Evolutionary conservation across 2,888 invertebrate species (phyloP), one percentile per base, ranked within the genome.

Genomic region (Hetaerina titia): DNA sequence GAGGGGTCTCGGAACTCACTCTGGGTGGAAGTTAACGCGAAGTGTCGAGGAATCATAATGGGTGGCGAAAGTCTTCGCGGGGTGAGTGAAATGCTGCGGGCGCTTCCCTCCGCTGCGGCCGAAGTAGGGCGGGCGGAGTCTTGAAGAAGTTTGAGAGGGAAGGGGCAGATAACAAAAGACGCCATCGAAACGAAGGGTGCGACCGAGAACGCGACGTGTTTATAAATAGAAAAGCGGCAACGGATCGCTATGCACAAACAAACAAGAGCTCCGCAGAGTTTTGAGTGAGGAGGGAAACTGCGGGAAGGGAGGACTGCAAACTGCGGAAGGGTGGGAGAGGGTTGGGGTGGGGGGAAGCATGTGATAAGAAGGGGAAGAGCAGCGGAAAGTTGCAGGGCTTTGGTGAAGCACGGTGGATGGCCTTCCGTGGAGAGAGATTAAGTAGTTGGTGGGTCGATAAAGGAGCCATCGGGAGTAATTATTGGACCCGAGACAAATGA

Each of bases 171-270:
- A 69, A 69, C 69, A 69, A 69, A 69, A 69, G 69, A 69, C 69
- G 19, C 69, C 69, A 69, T 69, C 69, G 69, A 69, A 22, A 69
- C 19, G 69, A n/a, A 69, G 19, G 69, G n/a, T 8, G 69, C 69
- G 69, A 69, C 69, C 69, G 22, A 69, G 69, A 69, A n/a, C n/a
- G 69, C 69, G 69, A 69, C 69, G 69, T 69, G 69, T 69, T 69
- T 69, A 69, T 69, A 69, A 69, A 69, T 69, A 69, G 69, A n/a
- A n/a, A 22, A 22, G 69, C 69, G 22, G 69, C 69, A 69, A n/a
- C 69, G n/a, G 69, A 69, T 69, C 69, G 69, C 69, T 69, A 69
- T 69, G 69, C 69, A 69, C 22, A 69, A 69, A 69, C 69, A 69
- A 69, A 69, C 69, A n/a, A 19, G 8, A 9, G 69, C 17, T 69